Base-by-base conservation (phyloP, 53 echinoderm and acorn worm species). In the Echinarachnius parma region DNA sequence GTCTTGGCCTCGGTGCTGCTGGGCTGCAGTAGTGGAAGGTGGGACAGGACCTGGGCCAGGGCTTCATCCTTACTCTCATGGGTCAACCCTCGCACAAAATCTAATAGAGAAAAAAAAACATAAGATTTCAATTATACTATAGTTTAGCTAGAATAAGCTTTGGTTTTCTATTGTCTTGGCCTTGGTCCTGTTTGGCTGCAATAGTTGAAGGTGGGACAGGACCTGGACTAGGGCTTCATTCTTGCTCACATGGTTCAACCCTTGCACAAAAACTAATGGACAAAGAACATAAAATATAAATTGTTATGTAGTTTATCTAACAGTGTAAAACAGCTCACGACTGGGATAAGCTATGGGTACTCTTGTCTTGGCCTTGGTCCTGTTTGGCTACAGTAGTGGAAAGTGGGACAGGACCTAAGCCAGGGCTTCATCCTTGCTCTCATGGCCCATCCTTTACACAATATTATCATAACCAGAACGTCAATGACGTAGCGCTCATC, bases 1-100 rank as follows among this genome's bases (percentile, higher is more conserved):
- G 84, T 69, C 46, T 95, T 95, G 75, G 87, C 96, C n/a, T 84
- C 87, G n/a, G 65, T 72, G 61, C 84, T 95, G 61, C 87, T 84
- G 8, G 96, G 96, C 23, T 87, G 91, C 4, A 95, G 82, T 30
- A 95, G 82, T 33, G 96, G 96, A 9, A 95, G 87, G 55, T 95
- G 96, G 44, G 84, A 80, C 9, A 95, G 79, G 20, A 95, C 82
- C 56, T 87, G 84, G 19, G 84, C 85, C 28, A 95, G 28, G 11
- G 91, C 96, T 15, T 67, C 75, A 4, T 91, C 90, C 33, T 86
- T 90, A 48, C 82, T 90, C 78, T 95, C 87, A 60, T 79, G 67
- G 69, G 80, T 78, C 64, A 95, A 68, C 56, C 80, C 87, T 50
- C 87, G 62, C 18, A 95, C 81, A 80, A 87, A 95, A 53, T 77